Base-by-base conservation (phyloP, 2,113 vertebrate species). In the Cinclus cinclus region DNA sequence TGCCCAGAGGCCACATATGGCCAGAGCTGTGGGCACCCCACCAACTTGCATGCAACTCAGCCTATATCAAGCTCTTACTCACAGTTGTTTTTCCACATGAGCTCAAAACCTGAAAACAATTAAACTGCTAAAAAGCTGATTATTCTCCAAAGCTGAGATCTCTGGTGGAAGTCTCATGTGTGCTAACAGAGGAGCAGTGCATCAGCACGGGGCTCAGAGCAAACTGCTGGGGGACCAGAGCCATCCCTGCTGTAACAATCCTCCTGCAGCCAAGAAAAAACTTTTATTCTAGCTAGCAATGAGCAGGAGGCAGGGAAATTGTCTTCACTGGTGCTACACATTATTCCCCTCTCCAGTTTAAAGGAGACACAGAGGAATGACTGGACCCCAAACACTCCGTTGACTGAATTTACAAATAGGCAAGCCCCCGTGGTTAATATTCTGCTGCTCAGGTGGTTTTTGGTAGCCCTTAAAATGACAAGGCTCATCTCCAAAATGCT, bases 211-310 rank as follows among this genome's bases (percentile, higher is more conserved):
- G 69, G 33, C 60, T 69, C 44, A 20, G 71, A 41, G 70, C 49
- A 68, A 88, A 83, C 74, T 90, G 37, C 68, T 27, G 55, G 17
- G 42, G 52, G 6, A 74, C 22, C 0, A 2, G 58, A 64, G 35
- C 56, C 3, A 0, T 50, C 35, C 76, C 59, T 4, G 10, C 74
- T 68, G 13, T 16, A 50, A 39, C 0, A 0, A 35, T 31, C 37
- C 5, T 19, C 82, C 52, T 0, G 0, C 31, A 31, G 85, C 52
- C 74, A 59, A 83, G 60, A 49, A 62, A 46, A 65, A 60, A 50
- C 22, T 33, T 21, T 33, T 21, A 22, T 23, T 53, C 16, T 5
- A 39, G 27, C 41, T 75, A 79, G 52, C 46, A 86, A 33, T 0
- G 0, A 80, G 50, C 33, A 15, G 7, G 53, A 68, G n/a, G 46